Evolutionary conservation across 2,113 vertebrate genomes (phyloP).

Genomic region (Cacatua alba): DNA sequence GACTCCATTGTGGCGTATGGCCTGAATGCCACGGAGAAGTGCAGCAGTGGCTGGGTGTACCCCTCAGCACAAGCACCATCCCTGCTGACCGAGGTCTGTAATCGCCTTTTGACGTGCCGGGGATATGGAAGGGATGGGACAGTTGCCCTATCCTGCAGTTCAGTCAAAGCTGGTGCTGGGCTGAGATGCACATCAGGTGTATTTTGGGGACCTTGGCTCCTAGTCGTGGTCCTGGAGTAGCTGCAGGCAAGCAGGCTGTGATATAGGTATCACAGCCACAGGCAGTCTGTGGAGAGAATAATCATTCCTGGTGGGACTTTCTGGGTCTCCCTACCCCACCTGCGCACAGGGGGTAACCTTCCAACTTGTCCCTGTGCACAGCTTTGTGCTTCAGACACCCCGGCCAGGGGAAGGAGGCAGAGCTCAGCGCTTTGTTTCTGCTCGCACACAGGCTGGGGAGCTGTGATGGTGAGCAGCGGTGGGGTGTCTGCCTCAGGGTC

Average conservation of each 20-base stretch:
- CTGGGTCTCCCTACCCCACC: neutral
- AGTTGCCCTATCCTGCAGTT: neutral
- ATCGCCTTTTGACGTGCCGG: fast-evolving
- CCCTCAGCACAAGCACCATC: slow-evolving; percentile 61
- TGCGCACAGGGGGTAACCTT: neutral
- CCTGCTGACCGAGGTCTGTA: slow-evolving; percentile 83
- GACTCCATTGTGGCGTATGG: slow-evolving; percentile 73
- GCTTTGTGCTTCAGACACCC: neutral
- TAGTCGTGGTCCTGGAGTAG: neutral
- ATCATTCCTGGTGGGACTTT: neutral
- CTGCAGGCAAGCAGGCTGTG: neutral
- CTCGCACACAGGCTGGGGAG: fast-evolving
- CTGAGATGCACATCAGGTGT: neutral
- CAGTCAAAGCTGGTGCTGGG: neutral
- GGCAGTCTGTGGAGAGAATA: neutral
- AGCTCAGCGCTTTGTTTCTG: neutral
- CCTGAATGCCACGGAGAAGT: slow-evolving; percentile 76
- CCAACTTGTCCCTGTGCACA: neutral
- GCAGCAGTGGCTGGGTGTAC: slow-evolving; percentile 77
- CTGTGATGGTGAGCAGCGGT: neutral
- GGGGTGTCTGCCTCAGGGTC: neutral
- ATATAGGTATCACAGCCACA: neutral
- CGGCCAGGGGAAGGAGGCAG: neutral
- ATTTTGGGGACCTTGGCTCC: neutral
- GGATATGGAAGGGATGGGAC: fast-evolving